Percentiles rank a stretch among this genome's conserved stretches.
Conservation (phyloP, 1,140 invertebrate species). For the Euwallacea similis region DNA sequence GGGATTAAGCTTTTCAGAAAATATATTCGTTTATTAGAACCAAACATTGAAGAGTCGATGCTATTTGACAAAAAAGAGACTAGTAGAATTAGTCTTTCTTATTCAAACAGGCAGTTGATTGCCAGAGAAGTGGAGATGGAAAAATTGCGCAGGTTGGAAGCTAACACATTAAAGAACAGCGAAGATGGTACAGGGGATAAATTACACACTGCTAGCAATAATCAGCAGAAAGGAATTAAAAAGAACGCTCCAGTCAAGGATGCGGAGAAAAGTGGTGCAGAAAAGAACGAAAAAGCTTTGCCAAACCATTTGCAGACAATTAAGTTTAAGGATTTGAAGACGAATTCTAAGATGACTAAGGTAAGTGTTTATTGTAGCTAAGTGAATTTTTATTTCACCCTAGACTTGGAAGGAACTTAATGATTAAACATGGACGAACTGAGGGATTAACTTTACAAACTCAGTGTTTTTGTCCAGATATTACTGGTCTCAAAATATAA, state of each 20-base stretch:
- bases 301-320: slow-evolving; percentile 69
- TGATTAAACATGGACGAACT: no score
- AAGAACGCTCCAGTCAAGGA: neutral
- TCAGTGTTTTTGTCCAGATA: no score
- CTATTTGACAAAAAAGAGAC: slow-evolving; percentile 48
- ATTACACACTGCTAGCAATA: neutral
- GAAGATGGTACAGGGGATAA: neutral
- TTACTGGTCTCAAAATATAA: no score
- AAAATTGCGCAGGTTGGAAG: slow-evolving; percentile 62
- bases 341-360: slow-evolving; percentile 26
- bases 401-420: no score
- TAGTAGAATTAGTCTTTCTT: slow-evolving; percentile 56
- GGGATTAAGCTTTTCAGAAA: slow-evolving; percentile 30
- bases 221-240: neutral
- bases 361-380: slow-evolving; percentile 35
- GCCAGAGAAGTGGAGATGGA: slow-evolving; percentile 75
- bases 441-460: no score
- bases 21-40: slow-evolving; percentile 45
- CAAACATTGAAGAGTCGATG: slow-evolving; percentile 55
- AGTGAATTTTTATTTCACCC: no score
- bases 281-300: slow-evolving; percentile 44
- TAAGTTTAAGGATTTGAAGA: slow-evolving; percentile 59
- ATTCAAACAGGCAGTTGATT: slow-evolving; percentile 76
- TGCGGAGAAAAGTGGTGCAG: neutral
- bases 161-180: neutral